Conservation (phyloP, 2,797 vertebrate genomes). For the Cryptoprocta ferox region DNA sequence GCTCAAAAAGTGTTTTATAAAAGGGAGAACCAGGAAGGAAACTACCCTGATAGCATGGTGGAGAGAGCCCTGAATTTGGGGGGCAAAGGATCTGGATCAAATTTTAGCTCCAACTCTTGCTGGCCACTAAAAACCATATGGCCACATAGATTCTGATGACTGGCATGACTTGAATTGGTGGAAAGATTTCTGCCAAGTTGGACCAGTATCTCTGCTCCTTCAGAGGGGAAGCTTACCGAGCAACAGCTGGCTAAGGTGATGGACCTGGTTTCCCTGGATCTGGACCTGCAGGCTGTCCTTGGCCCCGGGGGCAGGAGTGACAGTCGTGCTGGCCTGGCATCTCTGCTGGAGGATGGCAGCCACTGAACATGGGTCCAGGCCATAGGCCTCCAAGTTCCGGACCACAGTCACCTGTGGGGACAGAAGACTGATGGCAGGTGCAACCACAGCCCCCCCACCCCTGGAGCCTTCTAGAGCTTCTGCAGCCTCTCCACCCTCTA, state of each 20-base stretch:
- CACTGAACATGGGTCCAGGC: constrained; percentile 91
- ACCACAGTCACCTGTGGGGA: constrained; percentile 93
- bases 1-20: not conserved
- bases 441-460: too few species aligned
- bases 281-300: constrained; percentile 95
- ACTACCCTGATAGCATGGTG: not conserved
- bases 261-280: constrained; percentile 97
- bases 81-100: not conserved
- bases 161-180: not conserved
- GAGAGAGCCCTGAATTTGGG: not conserved
- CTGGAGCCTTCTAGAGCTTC: not conserved
- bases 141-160: not conserved
- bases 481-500: not conserved
- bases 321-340: constrained; percentile 95
- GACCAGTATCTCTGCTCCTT: not conserved
- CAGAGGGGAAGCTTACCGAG: constrained; percentile 87
- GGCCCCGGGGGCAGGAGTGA: constrained; percentile 89
- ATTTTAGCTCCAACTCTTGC: not conserved
- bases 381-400: constrained; percentile 96
- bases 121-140: not conserved
- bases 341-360: constrained; percentile 91
- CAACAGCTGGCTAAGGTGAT: constrained; percentile 92
- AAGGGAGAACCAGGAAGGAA: not conserved
- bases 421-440: not conserved
- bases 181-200: not conserved